A percentile compares a stretch with the other conserved stretches of the same genome.
These are phyloP conservation scores for Drosophila setifemur DNA, from an alignment of 1,140 invertebrate species.

Conservation along the genomic window DNA sequence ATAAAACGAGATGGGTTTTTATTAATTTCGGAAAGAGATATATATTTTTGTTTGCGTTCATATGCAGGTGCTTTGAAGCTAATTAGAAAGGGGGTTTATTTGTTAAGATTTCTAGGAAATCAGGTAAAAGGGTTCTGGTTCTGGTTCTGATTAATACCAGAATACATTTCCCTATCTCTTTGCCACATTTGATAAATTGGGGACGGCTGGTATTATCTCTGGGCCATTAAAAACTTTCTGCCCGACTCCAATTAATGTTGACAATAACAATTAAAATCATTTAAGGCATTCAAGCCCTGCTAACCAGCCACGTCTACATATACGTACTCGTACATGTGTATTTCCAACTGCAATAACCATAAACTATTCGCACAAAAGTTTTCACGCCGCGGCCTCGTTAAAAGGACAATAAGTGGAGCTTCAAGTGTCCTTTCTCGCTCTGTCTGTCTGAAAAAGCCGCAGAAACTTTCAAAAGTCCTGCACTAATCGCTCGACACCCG, in stretches of 20 bases:
- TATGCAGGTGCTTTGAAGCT: conserved; percentile 31
- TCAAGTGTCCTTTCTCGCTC: conserved; percentile 35
- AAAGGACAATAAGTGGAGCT: conserved; percentile 30
- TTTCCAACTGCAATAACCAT: conserved; percentile 62
- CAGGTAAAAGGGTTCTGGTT: conserved; percentile 3
- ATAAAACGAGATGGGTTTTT: conserved; percentile 70
- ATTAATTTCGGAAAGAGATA: conserved; percentile 59
- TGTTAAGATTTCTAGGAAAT: not conserved
- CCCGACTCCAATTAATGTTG: conserved; percentile 56
- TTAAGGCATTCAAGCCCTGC: conserved; percentile 47
- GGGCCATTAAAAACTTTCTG: conserved; percentile 23
- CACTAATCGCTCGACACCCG: conserved; percentile 65
- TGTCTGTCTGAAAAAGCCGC: conserved; percentile 56
- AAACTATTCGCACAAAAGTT: conserved; percentile 77
- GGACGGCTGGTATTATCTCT: conserved; percentile 9
- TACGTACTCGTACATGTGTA: conserved; percentile 2
- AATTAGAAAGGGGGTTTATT: conserved; percentile 40
- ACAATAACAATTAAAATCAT: conserved; percentile 76
- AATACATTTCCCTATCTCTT: not conserved
- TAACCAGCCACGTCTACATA: not conserved
- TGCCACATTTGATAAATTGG: not conserved
- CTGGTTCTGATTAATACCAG: not conserved
- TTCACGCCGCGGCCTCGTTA: conserved; percentile 60
- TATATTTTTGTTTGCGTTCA: conserved; percentile 13
- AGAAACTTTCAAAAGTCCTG: conserved; percentile 70